Evolutionary conservation across 2,888 invertebrate genomes (phyloP), one percentile per base, ranked within the genome.

Genomic region (Eupsilia transversa): DNA sequence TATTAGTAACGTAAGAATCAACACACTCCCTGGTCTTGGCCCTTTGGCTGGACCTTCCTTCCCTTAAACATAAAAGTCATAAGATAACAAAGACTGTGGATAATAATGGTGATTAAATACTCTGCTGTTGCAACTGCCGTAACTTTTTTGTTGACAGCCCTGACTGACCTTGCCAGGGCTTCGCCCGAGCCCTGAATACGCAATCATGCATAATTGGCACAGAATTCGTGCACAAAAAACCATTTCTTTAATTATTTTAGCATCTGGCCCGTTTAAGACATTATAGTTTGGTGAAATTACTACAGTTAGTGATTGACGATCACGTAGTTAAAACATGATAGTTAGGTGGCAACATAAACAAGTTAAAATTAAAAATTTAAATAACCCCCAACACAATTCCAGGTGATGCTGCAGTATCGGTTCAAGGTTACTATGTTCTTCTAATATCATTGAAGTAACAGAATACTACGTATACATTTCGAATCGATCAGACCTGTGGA

Each of bases 141-240:
- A 38, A 20, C 14, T 4, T 59, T 43, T 41, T 14, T 33, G 0
- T 74, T 80, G 86, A 76, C 84, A 88, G 77, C 87, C 89, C 87
- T 88, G 73, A 41, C 3, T 60, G 71, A 84, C 85, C 86, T 86
- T 75, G 83, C 57, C 33, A 86, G 80, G 84, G 76, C 70, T 74
- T 64, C 73, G 38, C 30, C 30, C 78, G 75, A 84, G 86, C 73
- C 74, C 85, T 82, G 84, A 89, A 91, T 89, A 89, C 83, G 14
- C 60, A 61, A 86, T 76, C 77, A 72, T 56, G 79, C 83, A 75
- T 84, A n/a, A n/a, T 54, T 73, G 43, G 77, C 63, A 74, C 69
- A 69, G 87, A 82, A 87, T 79, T 87, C 82, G 84, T 85, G 80
- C 27, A 60, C 60, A 67, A 72, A 77, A 74, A 61, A 23, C 3